Evolutionary conservation across 1,140 invertebrate genomes (phyloP).

Genomic region (Neuroterus valhalla): DNA sequence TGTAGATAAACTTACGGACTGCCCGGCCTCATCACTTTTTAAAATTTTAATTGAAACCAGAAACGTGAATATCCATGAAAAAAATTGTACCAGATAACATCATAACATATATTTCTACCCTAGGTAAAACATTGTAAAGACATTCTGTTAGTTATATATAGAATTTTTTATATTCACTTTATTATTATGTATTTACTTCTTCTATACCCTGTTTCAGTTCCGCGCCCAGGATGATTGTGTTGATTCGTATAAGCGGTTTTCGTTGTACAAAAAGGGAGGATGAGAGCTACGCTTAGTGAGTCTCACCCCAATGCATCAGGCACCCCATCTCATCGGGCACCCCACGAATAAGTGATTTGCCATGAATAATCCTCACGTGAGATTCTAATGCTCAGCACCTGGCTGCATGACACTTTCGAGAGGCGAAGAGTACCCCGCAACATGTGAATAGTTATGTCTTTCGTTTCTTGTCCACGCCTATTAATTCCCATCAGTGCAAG

Average conservation of each 20-base stretch:
- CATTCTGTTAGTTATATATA: too few species aligned
- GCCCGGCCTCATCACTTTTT: too few species aligned
- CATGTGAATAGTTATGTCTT: neutral
- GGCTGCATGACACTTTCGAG: slow-evolving; percentile 4
- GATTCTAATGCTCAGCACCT: neutral
- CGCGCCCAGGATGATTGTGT: slow-evolving; percentile 19
- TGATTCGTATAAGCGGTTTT: slow-evolving; percentile 24
- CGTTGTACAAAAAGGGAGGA: slow-evolving; percentile 4
- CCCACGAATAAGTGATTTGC: slow-evolving; percentile 20
- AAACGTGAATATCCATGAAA: too few species aligned
- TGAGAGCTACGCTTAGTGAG: neutral
- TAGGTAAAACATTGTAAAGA: too few species aligned
- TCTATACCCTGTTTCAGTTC: neutral
- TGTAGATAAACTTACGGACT: too few species aligned
- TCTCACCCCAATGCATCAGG: slow-evolving; percentile 18
- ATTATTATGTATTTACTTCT: neutral
- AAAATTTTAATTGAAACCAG: too few species aligned
- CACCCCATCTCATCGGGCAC: slow-evolving; percentile 18
- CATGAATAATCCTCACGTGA: neutral
- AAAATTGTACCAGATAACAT: too few species aligned
- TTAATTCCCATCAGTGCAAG: too few species aligned
- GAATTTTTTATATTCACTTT: too few species aligned
- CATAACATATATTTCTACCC: too few species aligned
- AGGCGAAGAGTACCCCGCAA: neutral
- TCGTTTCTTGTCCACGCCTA: neutral